phyloP scores from a whole-genome alignment of 2,113 vertebrate genomes.

The Sterna hirundo region DNA sequence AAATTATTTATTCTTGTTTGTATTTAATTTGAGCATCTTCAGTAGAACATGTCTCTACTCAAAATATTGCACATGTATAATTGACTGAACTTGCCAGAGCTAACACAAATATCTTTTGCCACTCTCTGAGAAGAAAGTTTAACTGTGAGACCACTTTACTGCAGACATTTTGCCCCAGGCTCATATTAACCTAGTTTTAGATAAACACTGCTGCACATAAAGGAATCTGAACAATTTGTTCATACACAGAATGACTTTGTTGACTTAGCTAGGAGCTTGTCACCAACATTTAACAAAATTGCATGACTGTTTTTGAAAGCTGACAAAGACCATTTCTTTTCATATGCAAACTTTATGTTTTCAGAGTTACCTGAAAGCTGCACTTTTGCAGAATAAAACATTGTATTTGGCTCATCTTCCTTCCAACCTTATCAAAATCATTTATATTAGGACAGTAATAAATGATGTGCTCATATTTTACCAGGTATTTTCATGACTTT shows the following conservation, averaged over 20 bases:
- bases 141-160: background rate
- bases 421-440: slow-evolving; percentile 36
- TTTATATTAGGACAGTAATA: slow-evolving; percentile 36
- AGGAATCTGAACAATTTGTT: slow-evolving; percentile 45
- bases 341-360: background rate
- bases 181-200: slow-evolving; percentile 51
- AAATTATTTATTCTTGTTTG: background rate
- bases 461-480: slow-evolving; percentile 10
- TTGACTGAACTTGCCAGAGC: slow-evolving; percentile 21
- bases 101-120: slow-evolving; percentile 38
- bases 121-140: slow-evolving; percentile 31
- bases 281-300: background rate
- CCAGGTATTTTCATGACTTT: slow-evolving; percentile 4
- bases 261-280: slow-evolving; percentile 33
- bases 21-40: background rate
- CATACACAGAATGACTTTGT: background rate
- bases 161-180: slow-evolving; percentile 13
- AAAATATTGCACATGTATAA: background rate
- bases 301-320: slow-evolving; percentile 11
- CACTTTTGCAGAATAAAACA: background rate
- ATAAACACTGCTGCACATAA: slow-evolving; percentile 32
- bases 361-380: background rate
- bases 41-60: background rate
- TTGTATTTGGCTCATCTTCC: slow-evolving; percentile 33
- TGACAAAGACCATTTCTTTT: slow-evolving; percentile 39